Evolutionary conservation across 2,888 invertebrate genomes (phyloP).

Genomic region (Cerceris rybyensis): DNA sequence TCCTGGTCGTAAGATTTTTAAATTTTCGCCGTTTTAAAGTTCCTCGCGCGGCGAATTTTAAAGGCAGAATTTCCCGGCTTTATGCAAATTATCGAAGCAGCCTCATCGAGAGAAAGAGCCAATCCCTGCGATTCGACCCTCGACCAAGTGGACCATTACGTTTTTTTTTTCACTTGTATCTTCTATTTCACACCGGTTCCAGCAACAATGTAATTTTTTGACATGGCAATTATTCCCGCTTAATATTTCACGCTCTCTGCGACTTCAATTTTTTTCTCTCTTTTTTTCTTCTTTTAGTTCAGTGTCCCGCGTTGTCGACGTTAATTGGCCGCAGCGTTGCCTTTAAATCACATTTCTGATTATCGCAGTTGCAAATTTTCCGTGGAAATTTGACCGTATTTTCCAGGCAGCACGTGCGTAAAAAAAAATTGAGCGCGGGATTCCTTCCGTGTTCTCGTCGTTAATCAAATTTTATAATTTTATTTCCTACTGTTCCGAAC

Average conservation of each 20-base stretch:
- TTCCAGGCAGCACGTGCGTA: not conserved
- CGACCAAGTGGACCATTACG: not conserved
- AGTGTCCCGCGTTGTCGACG: not conserved
- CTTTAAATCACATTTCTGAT: slow-evolving; percentile 17
- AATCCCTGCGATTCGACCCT: not conserved
- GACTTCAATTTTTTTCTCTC: not conserved
- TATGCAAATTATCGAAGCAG: slow-evolving; percentile 21
- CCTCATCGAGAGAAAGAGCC: not conserved
- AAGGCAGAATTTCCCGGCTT: slow-evolving; percentile 23
- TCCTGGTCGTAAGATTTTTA: not conserved
- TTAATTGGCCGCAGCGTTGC: slow-evolving; percentile 27
- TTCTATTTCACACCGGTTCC: not conserved
- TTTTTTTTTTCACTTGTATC: not conserved
- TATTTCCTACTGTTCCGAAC: too few relatives aligned
- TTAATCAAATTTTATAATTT: too few relatives aligned
- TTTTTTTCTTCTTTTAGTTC: not conserved
- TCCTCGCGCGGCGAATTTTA: slow-evolving; percentile 4
- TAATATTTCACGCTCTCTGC: slow-evolving; percentile 3
- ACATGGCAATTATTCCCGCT: slow-evolving; percentile 14
- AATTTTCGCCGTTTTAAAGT: slow-evolving; percentile 8
- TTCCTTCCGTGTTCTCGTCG: too few relatives aligned
- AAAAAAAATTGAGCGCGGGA: too few relatives aligned
- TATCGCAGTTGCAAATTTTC: slow-evolving; percentile 18
- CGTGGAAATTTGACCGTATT: not conserved
- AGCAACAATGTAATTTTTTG: slow-evolving; percentile 9